Percentiles rank a stretch among this genome's conserved stretches.
These are phyloP conservation scores for Uria aalge DNA, from an alignment of 2,113 vertebrate species.

Conservation along the genomic window DNA sequence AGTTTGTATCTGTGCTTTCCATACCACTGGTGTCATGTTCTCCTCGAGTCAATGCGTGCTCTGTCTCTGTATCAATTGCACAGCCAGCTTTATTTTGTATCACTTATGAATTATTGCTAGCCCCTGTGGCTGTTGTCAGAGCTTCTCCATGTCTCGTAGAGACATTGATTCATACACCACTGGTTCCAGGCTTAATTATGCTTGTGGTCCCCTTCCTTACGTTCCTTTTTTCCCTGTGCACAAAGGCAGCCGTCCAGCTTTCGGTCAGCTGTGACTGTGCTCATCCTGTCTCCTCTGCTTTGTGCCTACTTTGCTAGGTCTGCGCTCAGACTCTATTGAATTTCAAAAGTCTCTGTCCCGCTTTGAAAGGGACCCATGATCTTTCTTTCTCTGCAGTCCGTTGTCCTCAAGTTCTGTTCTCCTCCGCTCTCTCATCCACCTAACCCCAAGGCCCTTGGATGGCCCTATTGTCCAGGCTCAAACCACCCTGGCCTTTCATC, in stretches of 20 bases:
- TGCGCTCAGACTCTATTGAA: background rate
- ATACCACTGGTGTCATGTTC: accelerated
- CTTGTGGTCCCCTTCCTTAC: background rate
- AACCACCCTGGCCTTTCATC: background rate
- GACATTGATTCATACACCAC: background rate
- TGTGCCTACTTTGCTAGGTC: background rate
- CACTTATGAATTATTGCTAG: slow-evolving; percentile 16
- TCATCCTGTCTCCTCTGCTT: background rate
- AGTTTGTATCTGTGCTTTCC: background rate
- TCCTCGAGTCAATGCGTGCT: background rate
- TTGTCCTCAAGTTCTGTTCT: background rate
- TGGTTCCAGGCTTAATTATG: background rate
- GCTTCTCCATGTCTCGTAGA: background rate
- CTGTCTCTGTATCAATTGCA: background rate
- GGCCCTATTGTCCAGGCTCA: background rate
- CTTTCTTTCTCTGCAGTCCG: background rate
- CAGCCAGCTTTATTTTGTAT: background rate
- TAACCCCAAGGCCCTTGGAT: background rate
- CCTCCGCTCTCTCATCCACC: background rate
- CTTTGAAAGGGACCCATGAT: background rate
- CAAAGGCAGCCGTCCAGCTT: background rate
- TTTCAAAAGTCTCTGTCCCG: background rate
- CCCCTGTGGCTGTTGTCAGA: background rate
- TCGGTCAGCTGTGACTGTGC: background rate
- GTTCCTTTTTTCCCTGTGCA: background rate